Evolutionary conservation across 2,888 invertebrate species (phyloP), one percentile per base, ranked within the genome.

Genomic region (Philaethria dido): DNA sequence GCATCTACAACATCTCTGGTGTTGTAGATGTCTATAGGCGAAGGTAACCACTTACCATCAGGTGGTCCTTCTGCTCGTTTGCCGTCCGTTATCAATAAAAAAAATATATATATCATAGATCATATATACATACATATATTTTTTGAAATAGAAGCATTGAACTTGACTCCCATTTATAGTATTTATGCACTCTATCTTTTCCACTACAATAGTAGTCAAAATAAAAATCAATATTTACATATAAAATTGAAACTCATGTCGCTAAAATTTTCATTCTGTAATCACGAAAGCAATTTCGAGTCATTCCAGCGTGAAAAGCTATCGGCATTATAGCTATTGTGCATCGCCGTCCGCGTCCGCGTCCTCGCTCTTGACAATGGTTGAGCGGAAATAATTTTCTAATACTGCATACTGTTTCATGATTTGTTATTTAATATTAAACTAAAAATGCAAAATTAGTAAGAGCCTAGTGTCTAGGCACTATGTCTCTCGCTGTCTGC

Each of bases 301-400:
- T 60, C 60, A 45, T 60, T 33, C 29, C 60, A 16, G 60, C 60
- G 45, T 60, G 60, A 60, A 60, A 60, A 45, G 45, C 29, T 33
- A 60, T 45, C 47, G 55, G 22, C 54, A 44, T 16, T 20, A 20
- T 11, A 16, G 33, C 47, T 39, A 63, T 59, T 59, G 57, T 50
- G 47, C 60, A 36, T 22, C 64, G 64, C 36, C 52, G n/a, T 61
- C 57, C 62, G 36, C 64, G 60, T 65, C 55, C 64, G 42, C 64
- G 72, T 66, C 72, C 72, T 72, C 69, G 70, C 59, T 69, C 71
- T 70, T 70, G 73, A 72, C 73, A 74, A 69, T 66, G 60, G 45
- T 60, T 52, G 44, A 52, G 63, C 70, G 72, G 72, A 72, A 70
- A 69, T 75, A 66, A 74, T 74, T 62, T 39, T 33, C 42, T 45